Evolutionary conservation across 2,888 invertebrate genomes (phyloP), one percentile per base, ranked within the genome.

Genomic region (Dynastes grantii): DNA sequence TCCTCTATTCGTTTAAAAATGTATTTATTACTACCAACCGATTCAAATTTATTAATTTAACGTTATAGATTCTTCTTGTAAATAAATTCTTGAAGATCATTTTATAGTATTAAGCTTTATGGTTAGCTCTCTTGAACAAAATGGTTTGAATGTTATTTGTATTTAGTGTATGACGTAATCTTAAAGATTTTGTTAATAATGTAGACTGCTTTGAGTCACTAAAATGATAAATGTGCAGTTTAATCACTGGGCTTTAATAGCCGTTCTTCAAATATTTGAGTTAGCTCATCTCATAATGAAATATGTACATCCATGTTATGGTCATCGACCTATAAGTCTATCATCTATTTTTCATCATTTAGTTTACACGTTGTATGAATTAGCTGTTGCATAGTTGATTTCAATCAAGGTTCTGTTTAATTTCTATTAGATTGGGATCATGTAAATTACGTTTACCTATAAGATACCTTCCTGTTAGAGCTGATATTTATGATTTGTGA

Each of bases 401-500:
- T n/a, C n/a, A 55, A 55, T 55, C 53, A 55, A 55, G 53, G n/a
- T 16, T 55, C 53, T 55, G 53, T 55, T 55, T 55, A 55, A 55
- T 55, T 55, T 64, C 64, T 64, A 64, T 32, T 32, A 64, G 29
- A 37, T 64, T 64, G 37, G 64, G 37, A 64, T 37, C 37, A 27
- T 64, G n/a, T 64, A 64, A 64, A 32, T 64, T 64, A 64, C 29
- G 16, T 22, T 32, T 11, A 16, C 27, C 27, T 37, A 9, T 64
- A 64, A 29, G 9, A 27, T 63, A 64, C 22, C 32, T 64, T 64
- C 64, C 64, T 32, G 29, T 32, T 22, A 64, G 64, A 37, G 37
- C 64, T 29, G n/a, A 64, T 37, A 64, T 64, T 64, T 64, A 64
- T 37, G 64, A 37, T 64, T 64, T 64, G 64, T 64, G 64, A 64